Evolutionary conservation across 2,888 invertebrate species (phyloP), one percentile per base, ranked within the genome.

Genomic region (Drosophila peninsularis): DNA sequence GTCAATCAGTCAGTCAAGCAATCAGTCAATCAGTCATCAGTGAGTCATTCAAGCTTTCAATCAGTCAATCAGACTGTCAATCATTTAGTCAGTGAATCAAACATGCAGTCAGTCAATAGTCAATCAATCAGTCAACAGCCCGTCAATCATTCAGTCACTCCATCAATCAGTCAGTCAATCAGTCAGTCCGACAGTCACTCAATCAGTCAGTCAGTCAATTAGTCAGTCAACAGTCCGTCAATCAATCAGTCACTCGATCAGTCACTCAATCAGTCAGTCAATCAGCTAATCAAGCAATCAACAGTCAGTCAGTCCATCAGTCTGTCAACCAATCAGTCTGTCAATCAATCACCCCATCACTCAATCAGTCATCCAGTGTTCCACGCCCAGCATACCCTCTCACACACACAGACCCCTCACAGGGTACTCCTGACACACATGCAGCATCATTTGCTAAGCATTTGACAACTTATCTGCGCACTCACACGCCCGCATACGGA

Each of bases 401-500:
- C 24, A 24, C 24, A 24, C 24, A 24, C 24, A 24, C 24, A 24
- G n/a, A n/a, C n/a, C n/a, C n/a, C n/a, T n/a, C 14, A 21, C 11
- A 19, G 52, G 34, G 17, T 53, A 24, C 24, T 13, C 24, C 10
- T 32, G 52, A 17, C 50, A 53, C 44, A 54, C 61, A 73, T 61
- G 50, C 53, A 47, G 67, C 54, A 71, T 61, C 44, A 67, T 67
- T 75, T 74, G 66, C 42, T 30, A 11, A 50, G 50, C 67, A 63
- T 67, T 73, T 65, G 47, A 17, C 70, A 67, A 68, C 75, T 81
- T 81, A 78, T 82, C 80, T 69, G 77, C 24, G 24, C 37, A 17
- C 52, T 24, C 52, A 37, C 52, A 52, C 52, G 36, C 37, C 36
- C 52, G 37, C 52, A 52, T 14, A 37, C 52, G 24, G 24, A 50